phyloP scores from a whole-genome alignment of 1,140 invertebrate genomes.

The Magallana angulata region DNA sequence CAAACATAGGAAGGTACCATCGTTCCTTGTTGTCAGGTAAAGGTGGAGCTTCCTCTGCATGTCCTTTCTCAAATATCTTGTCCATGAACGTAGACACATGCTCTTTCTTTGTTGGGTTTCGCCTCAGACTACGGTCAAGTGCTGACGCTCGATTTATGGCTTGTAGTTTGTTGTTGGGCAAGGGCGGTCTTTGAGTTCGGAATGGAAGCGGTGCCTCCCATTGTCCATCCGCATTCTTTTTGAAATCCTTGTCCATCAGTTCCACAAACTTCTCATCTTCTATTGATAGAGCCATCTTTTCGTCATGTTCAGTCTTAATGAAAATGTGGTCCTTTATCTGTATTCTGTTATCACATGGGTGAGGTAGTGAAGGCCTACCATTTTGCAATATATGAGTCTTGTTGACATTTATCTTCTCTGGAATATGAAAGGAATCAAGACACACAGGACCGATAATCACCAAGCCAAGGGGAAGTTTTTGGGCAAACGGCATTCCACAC shows the following conservation, averaged over 20 bases:
- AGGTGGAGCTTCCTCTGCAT: slow-evolving; percentile 10
- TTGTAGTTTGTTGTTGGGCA: slow-evolving; percentile 52
- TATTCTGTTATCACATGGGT: slow-evolving; percentile 41
- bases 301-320: slow-evolving; percentile 47
- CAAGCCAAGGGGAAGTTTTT: slow-evolving; percentile 58
- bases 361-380: slow-evolving; percentile 39
- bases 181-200: neutral
- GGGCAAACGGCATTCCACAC: slow-evolving; percentile 40
- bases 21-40: slow-evolving; percentile 12
- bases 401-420: slow-evolving; percentile 29
- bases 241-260: slow-evolving; percentile 49
- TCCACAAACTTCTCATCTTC: neutral
- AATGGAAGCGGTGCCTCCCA: slow-evolving; percentile 55
- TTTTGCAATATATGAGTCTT: slow-evolving; percentile 45
- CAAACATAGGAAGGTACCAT: slow-evolving; percentile 42
- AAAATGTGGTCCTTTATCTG: slow-evolving; percentile 37
- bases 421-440: slow-evolving; percentile 35
- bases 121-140: neutral
- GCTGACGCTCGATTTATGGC: slow-evolving; percentile 35
- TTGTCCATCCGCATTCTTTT: slow-evolving; percentile 39
- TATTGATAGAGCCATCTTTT: too few species aligned
- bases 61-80: neutral
- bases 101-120: slow-evolving; percentile 6
- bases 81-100: slow-evolving; percentile 16
- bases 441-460: slow-evolving; percentile 54